Base-by-base conservation (phyloP, 2,888 invertebrate genomes). In the Belgica antarctica region DNA sequence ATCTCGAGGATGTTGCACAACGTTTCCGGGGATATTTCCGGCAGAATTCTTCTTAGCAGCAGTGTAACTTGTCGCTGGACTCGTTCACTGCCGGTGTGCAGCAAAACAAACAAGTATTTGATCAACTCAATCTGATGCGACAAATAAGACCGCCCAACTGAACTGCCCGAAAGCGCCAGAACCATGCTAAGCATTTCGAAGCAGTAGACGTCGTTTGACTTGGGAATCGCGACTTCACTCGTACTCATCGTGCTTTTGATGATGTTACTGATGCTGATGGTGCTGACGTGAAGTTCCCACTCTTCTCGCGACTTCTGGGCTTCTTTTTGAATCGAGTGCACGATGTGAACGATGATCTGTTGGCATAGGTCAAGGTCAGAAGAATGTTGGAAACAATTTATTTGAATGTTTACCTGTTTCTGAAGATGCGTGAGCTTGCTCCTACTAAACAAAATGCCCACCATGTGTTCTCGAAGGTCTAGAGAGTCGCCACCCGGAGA, bases 181-280 rank as follows among this genome's bases (percentile, higher is more conserved):
- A 86, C 96, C 90, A 96, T 90, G 2, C 95, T 95, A 22, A 97
- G 81, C 92, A 97, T 94, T 83, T 97, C 96, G 77, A 96, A 97
- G 81, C 96, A 96, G 79, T 96, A 97, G n/a, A 94, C 94, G 78
- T 97, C 96, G 75, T 36, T 77, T 74, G 3, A 78, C 74, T 52
- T 80, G 79, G 0, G 78, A 78, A 73, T 78, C 24, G 81, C 74
- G 68, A 73, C 72, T 19, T 71, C 61, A 46, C 57, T 72, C 7
- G 59, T 22, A 34, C 72, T 72, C 1, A 76, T 74, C 46, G 78
- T 74, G 72, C 80, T 81, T 5, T 70, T 70, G 15, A 70, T n/a
- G 25, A 36, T 41, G 10, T 24, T 41, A 41, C 61, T 59, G 17
- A 41, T 41, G 24, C 61, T 70, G 79, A 87, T 70, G 8, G 36